These are phyloP conservation scores for Trachemys scripta DNA, from an alignment of 2,113 vertebrate genomes.

Conservation along the genomic window DNA sequence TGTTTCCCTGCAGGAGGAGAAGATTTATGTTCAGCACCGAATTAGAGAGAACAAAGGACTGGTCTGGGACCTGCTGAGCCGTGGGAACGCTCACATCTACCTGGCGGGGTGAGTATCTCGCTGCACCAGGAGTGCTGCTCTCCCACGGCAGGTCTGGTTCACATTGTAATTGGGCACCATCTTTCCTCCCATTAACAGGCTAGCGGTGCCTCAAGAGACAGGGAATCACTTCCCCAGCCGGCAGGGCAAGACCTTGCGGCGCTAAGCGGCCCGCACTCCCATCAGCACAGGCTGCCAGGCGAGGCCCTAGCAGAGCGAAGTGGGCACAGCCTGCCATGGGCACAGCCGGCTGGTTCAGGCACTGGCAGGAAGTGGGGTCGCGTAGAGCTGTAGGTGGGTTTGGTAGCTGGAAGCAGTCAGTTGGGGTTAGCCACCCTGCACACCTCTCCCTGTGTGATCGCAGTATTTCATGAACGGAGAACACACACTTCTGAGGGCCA, in stretches of 20 bases:
- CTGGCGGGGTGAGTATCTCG: slow-evolving; percentile 89
- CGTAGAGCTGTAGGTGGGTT: neutral
- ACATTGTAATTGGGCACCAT: neutral
- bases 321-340: neutral
- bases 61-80: slow-evolving; percentile 89
- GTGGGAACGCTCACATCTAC: slow-evolving; percentile 82
- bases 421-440: neutral
- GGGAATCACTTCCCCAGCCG: too few species aligned
- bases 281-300: neutral
- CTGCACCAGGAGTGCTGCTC: neutral
- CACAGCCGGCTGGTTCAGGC: neutral
- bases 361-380: neutral
- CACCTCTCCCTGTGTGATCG: neutral
- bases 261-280: neutral
- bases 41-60: slow-evolving; percentile 82
- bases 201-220: neutral
- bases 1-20: slow-evolving; percentile 85
- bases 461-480: neutral
- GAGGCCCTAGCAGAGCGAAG: neutral
- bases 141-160: neutral
- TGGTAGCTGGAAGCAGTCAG: neutral
- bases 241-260: neutral
- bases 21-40: slow-evolving; percentile 93
- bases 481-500: neutral
- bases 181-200: neutral